Conservation (phyloP, 92 coral and sea anemone species). For the Montipora capitata region DNA sequence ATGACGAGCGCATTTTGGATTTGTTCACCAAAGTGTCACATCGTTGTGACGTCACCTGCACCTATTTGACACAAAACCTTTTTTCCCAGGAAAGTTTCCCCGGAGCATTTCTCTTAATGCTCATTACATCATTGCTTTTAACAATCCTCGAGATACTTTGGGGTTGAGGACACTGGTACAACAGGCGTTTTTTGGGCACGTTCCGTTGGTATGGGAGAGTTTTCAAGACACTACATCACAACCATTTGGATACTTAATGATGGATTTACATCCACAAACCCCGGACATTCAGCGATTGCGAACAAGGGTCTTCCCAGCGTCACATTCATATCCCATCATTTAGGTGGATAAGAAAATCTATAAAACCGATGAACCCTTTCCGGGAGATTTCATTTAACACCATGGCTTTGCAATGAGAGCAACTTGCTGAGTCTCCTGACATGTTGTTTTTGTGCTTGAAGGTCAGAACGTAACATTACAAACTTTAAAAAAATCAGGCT, state of each 20-base stretch:
- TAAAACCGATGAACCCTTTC: too few relatives aligned
- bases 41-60: constrained; percentile 34
- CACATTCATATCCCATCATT: too few relatives aligned
- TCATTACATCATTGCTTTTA: constrained; percentile 43
- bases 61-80: constrained; percentile 43
- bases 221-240: constrained; percentile 40
- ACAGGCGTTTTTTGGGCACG: constrained; percentile 39
- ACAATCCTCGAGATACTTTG: not conserved
- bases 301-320: constrained; percentile 11
- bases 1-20: constrained; percentile 21
- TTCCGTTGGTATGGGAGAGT: constrained; percentile 15
- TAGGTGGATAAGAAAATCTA: too few relatives aligned
- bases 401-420: too few relatives aligned
- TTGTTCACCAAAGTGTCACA: constrained; percentile 36
- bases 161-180: constrained; percentile 23
- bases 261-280: constrained; percentile 38
- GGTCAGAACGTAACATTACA: too few relatives aligned
- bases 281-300: not conserved
- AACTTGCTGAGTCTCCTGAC: too few relatives aligned
- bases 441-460: too few relatives aligned
- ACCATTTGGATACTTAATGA: constrained; percentile 19
- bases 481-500: too few relatives aligned
- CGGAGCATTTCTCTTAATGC: constrained; percentile 20
- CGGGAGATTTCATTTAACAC: too few relatives aligned
- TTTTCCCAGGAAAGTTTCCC: not conserved